Evolutionary conservation across 2,113 vertebrate genomes (phyloP).

Genomic region (Entosphenus tridentatus): DNA sequence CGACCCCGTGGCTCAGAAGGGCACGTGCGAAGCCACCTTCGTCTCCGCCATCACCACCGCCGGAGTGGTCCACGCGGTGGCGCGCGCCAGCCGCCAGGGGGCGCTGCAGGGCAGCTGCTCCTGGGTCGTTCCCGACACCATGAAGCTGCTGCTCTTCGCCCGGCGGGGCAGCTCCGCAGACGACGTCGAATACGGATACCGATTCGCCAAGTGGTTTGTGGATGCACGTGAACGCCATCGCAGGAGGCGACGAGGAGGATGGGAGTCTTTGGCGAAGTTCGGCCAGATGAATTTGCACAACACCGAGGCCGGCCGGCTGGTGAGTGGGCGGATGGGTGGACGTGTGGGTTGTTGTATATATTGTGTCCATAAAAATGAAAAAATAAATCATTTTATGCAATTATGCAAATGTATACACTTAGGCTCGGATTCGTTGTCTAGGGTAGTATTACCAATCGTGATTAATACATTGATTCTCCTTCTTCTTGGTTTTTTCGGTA

Average conservation of each 20-base stretch:
- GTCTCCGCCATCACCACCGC: constrained; percentile 8
- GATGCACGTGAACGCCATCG: constrained; percentile 4
- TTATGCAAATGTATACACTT: too few relatives aligned
- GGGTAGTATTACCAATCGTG: too few relatives aligned
- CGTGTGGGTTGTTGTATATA: too few relatives aligned
- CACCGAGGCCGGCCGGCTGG: constrained; percentile 10
- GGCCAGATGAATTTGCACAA: constrained; percentile 9
- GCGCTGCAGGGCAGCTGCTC: constrained; percentile 7
- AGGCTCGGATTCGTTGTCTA: too few relatives aligned
- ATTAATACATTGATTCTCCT: too few relatives aligned
- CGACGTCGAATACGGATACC: constrained; percentile 6
- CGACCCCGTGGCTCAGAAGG: not conserved
- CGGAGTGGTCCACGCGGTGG: constrained; percentile 8
- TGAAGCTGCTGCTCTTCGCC: constrained; percentile 7
- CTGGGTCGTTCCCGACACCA: not conserved
- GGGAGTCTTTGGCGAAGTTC: not conserved
- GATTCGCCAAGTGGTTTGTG: constrained; percentile 8
- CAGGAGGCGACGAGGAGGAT: not conserved
- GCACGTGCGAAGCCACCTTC: constrained; percentile 9
- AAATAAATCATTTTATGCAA: too few relatives aligned
- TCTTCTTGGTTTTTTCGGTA: too few relatives aligned
- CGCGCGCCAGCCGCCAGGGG: constrained; percentile 8
- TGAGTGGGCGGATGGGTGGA: not conserved
- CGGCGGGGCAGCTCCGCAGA: constrained; percentile 8
- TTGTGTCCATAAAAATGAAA: too few relatives aligned